Evolutionary conservation across 2,797 vertebrate genomes (phyloP).

Genomic region (Pipistrellus nathusii): DNA sequence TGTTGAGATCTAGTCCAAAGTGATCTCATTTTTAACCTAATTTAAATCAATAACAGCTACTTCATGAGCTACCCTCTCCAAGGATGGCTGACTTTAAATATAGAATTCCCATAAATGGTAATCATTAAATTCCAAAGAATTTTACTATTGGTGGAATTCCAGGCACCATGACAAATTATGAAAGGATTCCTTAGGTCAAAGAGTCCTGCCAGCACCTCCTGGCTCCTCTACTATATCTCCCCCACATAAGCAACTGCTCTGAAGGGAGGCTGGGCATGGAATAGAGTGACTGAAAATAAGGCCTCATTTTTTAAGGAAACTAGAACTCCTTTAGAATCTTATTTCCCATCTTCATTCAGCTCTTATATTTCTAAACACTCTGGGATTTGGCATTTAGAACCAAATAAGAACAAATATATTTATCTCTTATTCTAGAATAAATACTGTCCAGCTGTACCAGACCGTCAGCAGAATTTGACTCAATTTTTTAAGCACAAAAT

Average conservation of each 20-base stretch:
- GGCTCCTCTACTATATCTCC: not conserved
- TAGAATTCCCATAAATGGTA: not conserved
- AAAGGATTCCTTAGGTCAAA: not conserved
- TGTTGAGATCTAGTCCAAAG: not conserved
- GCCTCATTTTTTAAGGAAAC: not conserved
- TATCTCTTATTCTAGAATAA: conserved; percentile 24
- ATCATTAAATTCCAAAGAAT: conserved; percentile 10
- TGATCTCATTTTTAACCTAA: not conserved
- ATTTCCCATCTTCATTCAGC: not conserved
- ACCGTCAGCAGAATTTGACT: not conserved
- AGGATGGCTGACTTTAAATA: not conserved
- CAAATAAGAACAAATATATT: not conserved
- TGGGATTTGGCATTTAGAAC: conserved; percentile 33
- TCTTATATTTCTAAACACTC: not conserved
- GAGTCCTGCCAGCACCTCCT: not conserved
- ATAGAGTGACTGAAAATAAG: not conserved
- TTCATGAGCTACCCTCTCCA: not conserved
- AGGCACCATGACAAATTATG: not conserved
- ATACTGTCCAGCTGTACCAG: not conserved
- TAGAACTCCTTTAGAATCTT: not conserved
- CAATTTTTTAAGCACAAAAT: not conserved
- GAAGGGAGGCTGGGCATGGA: not conserved
- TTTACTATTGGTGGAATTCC: not conserved
- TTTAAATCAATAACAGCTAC: not conserved
- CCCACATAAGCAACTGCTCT: not conserved